These are phyloP conservation scores for Aphidius gifuensis DNA, from an alignment of 1,140 invertebrate species.

Conservation along the genomic window DNA sequence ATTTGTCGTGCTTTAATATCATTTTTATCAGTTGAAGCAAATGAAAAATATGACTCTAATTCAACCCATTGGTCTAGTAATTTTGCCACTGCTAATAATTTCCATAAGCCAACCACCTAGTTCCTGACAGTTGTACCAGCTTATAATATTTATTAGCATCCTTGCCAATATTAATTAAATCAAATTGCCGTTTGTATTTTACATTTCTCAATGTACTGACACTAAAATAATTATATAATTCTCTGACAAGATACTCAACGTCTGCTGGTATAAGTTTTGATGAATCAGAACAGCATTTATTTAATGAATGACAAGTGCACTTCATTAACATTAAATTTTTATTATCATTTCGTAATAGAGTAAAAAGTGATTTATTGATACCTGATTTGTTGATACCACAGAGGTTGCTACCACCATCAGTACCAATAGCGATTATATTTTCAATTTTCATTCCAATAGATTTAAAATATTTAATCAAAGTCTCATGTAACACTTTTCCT, in stretches of 20 bases:
- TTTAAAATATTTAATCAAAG: constrained; percentile 7
- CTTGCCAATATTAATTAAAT: constrained; percentile 22
- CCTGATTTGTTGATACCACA: constrained; percentile 29
- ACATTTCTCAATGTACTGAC: constrained; percentile 23
- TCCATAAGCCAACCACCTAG: constrained; percentile 15
- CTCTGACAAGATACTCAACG: constrained; percentile 29
- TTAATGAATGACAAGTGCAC: constrained; percentile 30
- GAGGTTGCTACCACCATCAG: constrained; percentile 37
- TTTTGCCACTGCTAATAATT: constrained; percentile 1
- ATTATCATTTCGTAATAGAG: constrained; percentile 24
- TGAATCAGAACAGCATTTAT: constrained; percentile 31
- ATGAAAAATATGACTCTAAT: constrained; percentile 11
- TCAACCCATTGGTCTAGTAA: constrained; percentile 19
- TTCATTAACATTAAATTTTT: constrained; percentile 26
- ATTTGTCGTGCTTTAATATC: constrained; percentile 8
- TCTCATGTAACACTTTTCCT: constrained; percentile 15
- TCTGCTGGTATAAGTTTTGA: constrained; percentile 27
- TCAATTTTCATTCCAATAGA: constrained; percentile 24
- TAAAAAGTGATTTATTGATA: constrained; percentile 7
- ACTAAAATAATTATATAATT: constrained; percentile 31
- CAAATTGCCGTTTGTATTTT: constrained; percentile 23
- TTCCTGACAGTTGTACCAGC: constrained; percentile 20
- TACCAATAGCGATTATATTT: constrained; percentile 39
- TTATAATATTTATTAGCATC: constrained; percentile 7
- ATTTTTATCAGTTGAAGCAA: not conserved